Conservation (phyloP, 2,113 vertebrate genomes). For the Lophius piscatorius region DNA sequence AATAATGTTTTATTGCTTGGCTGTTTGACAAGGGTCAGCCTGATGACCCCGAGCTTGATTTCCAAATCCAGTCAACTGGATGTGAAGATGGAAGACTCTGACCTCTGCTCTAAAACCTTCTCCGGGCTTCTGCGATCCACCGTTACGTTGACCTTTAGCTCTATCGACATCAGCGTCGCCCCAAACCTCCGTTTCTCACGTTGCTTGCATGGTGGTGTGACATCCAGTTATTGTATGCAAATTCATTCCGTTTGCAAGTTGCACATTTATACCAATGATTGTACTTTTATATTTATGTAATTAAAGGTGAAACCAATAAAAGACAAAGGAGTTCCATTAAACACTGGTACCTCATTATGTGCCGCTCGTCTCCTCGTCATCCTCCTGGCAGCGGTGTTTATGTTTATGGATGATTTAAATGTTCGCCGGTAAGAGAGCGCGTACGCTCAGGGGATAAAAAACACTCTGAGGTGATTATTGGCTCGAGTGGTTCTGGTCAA, state of each 20-base stretch:
- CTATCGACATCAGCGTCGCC: constrained; percentile 5
- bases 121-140: constrained; percentile 42
- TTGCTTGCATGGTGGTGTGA: constrained; percentile 76
- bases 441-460: too few species aligned
- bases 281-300: constrained; percentile 85
- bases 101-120: constrained; percentile 22
- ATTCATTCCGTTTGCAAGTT: constrained; percentile 80
- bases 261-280: constrained; percentile 85
- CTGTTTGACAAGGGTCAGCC: constrained; percentile 33
- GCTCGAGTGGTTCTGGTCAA: too few species aligned
- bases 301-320: constrained; percentile 70
- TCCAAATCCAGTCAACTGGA: constrained; percentile 24
- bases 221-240: constrained; percentile 78
- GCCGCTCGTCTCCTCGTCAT: too few species aligned
- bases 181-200: constrained; percentile 54
- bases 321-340: constrained; percentile 63
- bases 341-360: too few species aligned
- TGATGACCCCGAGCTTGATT: constrained; percentile 28
- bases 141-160: constrained; percentile 43
- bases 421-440: too few species aligned
- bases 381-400: too few species aligned
- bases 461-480: too few species aligned
- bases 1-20: constrained; percentile 35
- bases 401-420: too few species aligned
- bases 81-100: constrained; percentile 9